A percentile compares a stretch with the other conserved stretches of the same genome.
phyloP scores from a whole-genome alignment of 1,140 invertebrate genomes.

The Neodiprion fabricii region DNA sequence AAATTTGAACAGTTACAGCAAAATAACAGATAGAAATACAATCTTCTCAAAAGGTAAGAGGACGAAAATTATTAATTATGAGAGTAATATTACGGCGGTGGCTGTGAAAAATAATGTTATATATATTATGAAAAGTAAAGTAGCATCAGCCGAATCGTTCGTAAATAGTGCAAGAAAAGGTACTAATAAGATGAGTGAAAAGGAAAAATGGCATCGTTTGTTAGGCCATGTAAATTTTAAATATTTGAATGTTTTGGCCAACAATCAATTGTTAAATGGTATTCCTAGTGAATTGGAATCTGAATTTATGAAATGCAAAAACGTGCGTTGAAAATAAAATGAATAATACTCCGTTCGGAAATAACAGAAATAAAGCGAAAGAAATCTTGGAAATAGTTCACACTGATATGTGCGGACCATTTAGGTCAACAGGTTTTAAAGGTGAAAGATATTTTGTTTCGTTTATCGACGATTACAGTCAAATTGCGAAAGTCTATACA shows the following conservation, averaged over 20 bases:
- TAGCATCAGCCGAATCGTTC: background rate
- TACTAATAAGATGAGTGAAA: conserved; percentile 7
- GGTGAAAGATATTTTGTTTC: conserved; percentile 30
- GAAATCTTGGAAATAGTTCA: conserved; percentile 37
- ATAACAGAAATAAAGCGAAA: conserved; percentile 18
- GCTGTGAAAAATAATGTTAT: background rate
- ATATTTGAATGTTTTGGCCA: conserved; percentile 13
- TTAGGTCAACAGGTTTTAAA: conserved; percentile 27
- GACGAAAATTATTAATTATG: conserved; percentile 10
- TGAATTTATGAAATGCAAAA: conserved; percentile 15
- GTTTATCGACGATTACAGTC: conserved; percentile 33
- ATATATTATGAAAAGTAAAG: background rate
- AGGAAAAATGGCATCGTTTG: conserved; percentile 36
- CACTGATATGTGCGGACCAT: conserved; percentile 46
- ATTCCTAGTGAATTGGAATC: conserved; percentile 3
- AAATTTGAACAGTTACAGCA: conserved; percentile 20
- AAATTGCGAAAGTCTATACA: conserved; percentile 18
- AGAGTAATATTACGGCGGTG: conserved; percentile 8
- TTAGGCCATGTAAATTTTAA: conserved; percentile 40
- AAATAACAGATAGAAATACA: conserved; percentile 5
- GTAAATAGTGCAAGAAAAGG: background rate
- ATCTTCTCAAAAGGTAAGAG: conserved; percentile 14
- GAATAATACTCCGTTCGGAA: conserved; percentile 13
- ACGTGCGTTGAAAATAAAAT: conserved; percentile 19
- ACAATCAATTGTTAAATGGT: conserved; percentile 10